Evolutionary conservation across 1,140 invertebrate species (phyloP), one percentile per base, ranked within the genome.

Genomic region (Drosophila setifemur): DNA sequence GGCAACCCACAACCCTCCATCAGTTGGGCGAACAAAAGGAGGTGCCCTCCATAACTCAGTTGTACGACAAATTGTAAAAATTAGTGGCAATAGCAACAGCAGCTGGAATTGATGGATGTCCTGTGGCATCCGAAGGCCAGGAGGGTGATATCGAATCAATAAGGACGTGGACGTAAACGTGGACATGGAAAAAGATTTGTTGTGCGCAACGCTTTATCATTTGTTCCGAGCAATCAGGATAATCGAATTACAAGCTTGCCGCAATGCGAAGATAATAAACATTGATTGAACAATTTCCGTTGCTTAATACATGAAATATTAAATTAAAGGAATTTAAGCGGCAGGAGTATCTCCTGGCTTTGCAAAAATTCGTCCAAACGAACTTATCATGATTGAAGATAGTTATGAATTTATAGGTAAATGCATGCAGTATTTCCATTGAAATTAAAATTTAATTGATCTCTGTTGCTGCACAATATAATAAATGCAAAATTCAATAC

Each of bases 41-140:
- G 70, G 43, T 69, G 53, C 37, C 61, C 57, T 29, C 58, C 58
- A 78, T 85, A 83, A 83, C 69, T 79, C 53, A 61, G 63, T 67
- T 85, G 70, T 67, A 72, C 58, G 79, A 73, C 69, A 73, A 73
- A 73, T 73, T 73, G 70, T 73, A 49, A 49, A 72, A 73, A 73
- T 73, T 73, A 73, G 69, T 72, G 69, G 69, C 55, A 31, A 47
- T 47, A 33, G 44, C 29, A 57, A 48, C 31, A n/a, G 39, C 31
- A 42, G 66, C 29, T 25, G 21, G 25, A 60, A 50, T 70, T 71
- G 67, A 71, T 71, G 44, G 67, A 60, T 69, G 52, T 28, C 26
- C 31, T 25, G 25, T 18, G 12, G 67, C 16, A 12, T n/a, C n/a
- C 19, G 28, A 1, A 12, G 23, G 18, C 18, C 23, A 6, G 35